A percentile compares a stretch with the other conserved stretches of the same genome.
Conservation (phyloP, 2,113 vertebrate species). For the Azemiops feae region DNA sequence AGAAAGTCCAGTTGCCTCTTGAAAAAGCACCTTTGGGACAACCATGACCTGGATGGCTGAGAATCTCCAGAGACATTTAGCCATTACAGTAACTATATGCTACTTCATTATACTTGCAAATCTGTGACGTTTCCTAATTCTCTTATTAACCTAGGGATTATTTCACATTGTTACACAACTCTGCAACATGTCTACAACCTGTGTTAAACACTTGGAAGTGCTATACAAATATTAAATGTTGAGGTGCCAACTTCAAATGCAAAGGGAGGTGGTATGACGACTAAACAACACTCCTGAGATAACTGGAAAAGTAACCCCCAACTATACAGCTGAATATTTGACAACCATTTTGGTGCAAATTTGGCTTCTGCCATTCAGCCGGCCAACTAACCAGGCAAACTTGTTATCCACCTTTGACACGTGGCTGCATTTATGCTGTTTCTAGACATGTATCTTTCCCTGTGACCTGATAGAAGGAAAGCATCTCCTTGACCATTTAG, state of each 20-base stretch:
- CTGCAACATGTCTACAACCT: background rate
- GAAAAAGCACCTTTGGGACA: too few species aligned
- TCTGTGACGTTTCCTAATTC: background rate
- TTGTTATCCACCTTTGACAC: background rate
- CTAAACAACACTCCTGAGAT: background rate
- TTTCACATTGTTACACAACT: background rate
- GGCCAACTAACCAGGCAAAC: background rate
- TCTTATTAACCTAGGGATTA: background rate
- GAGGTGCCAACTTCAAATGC: background rate
- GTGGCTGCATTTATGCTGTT: background rate
- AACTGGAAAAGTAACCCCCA: background rate
- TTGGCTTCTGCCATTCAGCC: background rate
- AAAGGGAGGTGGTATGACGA: background rate
- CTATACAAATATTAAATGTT: background rate
- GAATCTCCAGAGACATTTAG: background rate
- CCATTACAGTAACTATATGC: background rate
- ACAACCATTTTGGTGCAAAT: background rate
- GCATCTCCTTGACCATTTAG: background rate
- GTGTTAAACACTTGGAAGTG: background rate
- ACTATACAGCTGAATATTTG: background rate
- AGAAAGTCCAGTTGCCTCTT: too few species aligned
- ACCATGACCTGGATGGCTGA: too few species aligned
- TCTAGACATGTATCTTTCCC: background rate
- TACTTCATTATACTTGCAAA: background rate
- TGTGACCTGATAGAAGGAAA: background rate